These are phyloP conservation scores for Dexiosoma caninum DNA, from an alignment of 2,888 invertebrate genomes.

Conservation along the genomic window DNA sequence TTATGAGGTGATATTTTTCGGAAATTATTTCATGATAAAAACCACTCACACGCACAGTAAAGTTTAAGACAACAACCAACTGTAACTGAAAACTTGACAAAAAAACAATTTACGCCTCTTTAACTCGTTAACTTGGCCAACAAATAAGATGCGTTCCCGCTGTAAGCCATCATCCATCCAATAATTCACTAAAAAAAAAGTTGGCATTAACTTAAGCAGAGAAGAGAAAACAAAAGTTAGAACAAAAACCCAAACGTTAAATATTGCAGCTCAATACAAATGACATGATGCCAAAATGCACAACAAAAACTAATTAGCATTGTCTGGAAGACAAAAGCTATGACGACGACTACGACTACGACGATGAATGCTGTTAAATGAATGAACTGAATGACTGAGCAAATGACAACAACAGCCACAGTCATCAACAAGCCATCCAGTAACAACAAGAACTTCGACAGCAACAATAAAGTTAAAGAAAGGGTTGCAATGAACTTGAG, in stretches of 20 bases:
- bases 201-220: conserved; percentile 34
- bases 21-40: conserved; percentile 14
- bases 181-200: conserved; percentile 10
- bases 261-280: conserved; percentile 58
- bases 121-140: conserved; percentile 72
- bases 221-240: conserved; percentile 30
- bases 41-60: background rate
- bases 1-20: conserved; percentile 27
- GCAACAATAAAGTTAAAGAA: conserved; percentile 28
- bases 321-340: conserved; percentile 68
- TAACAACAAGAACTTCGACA: conserved; percentile 7
- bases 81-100: conserved; percentile 41
- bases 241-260: conserved; percentile 31
- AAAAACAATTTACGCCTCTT: conserved; percentile 71
- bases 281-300: conserved; percentile 65
- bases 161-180: conserved; percentile 28
- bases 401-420: conserved; percentile 50
- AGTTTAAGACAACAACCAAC: conserved; percentile 4
- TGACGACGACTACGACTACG: conserved; percentile 54
- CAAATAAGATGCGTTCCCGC: conserved; percentile 68
- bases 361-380: conserved; percentile 59
- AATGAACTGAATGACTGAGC: conserved; percentile 42
- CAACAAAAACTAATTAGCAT: conserved; percentile 69
- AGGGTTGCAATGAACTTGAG: conserved; percentile 38
- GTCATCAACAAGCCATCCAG: conserved; percentile 10